These are phyloP conservation scores for Corythucha ciliata DNA, from an alignment of 2,888 invertebrate species.

Conservation along the genomic window DNA sequence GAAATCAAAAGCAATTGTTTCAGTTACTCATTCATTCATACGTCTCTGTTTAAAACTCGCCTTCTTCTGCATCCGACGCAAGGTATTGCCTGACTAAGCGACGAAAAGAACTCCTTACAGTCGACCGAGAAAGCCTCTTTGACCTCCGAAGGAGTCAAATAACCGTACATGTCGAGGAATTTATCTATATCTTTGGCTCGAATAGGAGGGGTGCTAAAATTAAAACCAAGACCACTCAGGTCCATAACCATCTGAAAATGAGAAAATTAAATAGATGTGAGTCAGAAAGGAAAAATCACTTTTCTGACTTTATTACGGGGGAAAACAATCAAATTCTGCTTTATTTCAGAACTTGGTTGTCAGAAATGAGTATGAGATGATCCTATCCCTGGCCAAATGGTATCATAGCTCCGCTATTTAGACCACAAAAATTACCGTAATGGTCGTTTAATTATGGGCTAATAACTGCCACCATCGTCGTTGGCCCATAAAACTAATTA, in stretches of 20 bases:
- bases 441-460: too few relatives aligned
- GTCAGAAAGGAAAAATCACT: too few relatives aligned
- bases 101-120: constrained; percentile 69
- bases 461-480: too few relatives aligned
- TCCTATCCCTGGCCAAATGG: too few relatives aligned
- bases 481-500: too few relatives aligned
- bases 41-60: constrained; percentile 49
- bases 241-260: constrained; percentile 81
- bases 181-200: constrained; percentile 76
- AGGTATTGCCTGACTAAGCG: constrained; percentile 82
- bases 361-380: too few relatives aligned
- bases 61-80: constrained; percentile 90
- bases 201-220: constrained; percentile 70
- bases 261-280: constrained; percentile 34
- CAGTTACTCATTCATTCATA: background rate
- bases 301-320: too few relatives aligned
- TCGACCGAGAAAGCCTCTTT: constrained; percentile 73
- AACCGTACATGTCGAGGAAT: constrained; percentile 71
- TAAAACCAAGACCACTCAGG: constrained; percentile 72
- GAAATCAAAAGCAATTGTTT: constrained; percentile 38
- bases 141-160: constrained; percentile 66
- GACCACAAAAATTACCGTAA: too few relatives aligned
- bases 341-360: too few relatives aligned
- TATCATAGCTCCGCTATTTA: too few relatives aligned
- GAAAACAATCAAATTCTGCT: too few relatives aligned